Evolutionary conservation across 2,888 invertebrate genomes (phyloP).

Genomic region (Drosophila phalerata): DNA sequence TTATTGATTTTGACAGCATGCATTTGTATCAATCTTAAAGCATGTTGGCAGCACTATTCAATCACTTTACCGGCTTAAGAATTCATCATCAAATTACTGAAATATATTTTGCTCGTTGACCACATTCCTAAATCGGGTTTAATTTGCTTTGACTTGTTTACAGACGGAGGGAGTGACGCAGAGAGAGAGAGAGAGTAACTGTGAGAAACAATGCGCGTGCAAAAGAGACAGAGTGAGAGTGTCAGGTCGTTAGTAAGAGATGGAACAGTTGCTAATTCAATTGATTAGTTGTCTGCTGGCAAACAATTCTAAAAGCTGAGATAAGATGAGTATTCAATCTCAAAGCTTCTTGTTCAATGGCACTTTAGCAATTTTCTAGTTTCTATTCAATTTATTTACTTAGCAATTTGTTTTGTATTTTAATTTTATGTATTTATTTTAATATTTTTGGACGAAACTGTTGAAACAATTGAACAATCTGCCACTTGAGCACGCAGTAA

Average conservation of each 20-base stretch:
- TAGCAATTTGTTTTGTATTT: constrained; percentile 24
- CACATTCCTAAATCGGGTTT: constrained; percentile 25
- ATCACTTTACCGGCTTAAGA: constrained; percentile 2
- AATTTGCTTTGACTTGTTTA: constrained; percentile 61
- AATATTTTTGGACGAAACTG: not conserved
- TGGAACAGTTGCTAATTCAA: constrained; percentile 62
- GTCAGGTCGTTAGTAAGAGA: not conserved
- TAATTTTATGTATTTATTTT: not conserved
- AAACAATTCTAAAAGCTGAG: constrained; percentile 18
- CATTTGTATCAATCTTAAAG: not conserved
- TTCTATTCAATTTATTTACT: constrained; percentile 60
- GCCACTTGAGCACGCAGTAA: constrained; percentile 74
- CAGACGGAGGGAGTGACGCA: constrained; percentile 5
- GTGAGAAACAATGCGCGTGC: not conserved
- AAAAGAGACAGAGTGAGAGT: not conserved
- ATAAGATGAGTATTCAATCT: constrained; percentile 2
- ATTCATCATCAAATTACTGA: constrained; percentile 3
- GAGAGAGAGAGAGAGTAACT: not conserved
- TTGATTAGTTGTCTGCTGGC: constrained; percentile 64
- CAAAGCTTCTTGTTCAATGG: constrained; percentile 14
- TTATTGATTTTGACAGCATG: not conserved
- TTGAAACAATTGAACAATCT: constrained; percentile 51
- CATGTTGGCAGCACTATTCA: constrained; percentile 7
- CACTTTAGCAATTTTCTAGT: constrained; percentile 49
- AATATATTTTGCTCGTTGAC: constrained; percentile 21